A percentile compares a stretch with the other conserved stretches of the same genome.
Conservation (phyloP, 1,140 invertebrate species). For the Caenorhabditis inopinata region DNA sequence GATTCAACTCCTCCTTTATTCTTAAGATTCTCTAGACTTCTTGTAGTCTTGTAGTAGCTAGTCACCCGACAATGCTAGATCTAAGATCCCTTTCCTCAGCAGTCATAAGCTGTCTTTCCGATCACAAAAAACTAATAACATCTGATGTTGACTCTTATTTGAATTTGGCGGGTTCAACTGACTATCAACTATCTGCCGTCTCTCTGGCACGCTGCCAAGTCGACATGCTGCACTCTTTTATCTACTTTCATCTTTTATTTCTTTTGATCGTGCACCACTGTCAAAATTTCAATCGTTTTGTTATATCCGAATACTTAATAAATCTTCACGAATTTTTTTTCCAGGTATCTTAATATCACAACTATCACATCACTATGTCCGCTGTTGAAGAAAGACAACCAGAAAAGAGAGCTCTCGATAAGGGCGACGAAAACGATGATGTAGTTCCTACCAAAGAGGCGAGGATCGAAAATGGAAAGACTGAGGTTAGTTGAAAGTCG, state of each 20-base stretch:
- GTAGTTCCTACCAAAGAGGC: slow-evolving; percentile 37
- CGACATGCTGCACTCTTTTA: background rate
- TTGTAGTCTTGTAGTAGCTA: background rate
- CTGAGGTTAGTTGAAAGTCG: slow-evolving; percentile 34
- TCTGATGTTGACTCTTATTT: background rate
- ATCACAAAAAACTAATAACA: background rate
- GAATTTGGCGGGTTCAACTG: slow-evolving; percentile 34
- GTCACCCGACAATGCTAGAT: background rate
- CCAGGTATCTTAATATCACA: background rate
- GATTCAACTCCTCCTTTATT: too few relatives aligned
- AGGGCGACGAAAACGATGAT: slow-evolving; percentile 39
- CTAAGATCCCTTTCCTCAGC: background rate
- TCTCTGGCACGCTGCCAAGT: slow-evolving; percentile 9
- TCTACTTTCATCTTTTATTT: background rate
- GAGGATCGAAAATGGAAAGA: slow-evolving; percentile 39
- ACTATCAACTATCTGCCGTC: background rate
- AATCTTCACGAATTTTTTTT: background rate
- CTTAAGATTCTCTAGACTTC: background rate
- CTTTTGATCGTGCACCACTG: background rate
- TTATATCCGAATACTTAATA: background rate
- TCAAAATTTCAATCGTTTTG: background rate
- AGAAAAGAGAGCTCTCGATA: slow-evolving; percentile 38
- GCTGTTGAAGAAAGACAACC: slow-evolving; percentile 41
- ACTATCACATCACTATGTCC: slow-evolving; percentile 1
- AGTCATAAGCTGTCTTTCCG: background rate